Conservation (phyloP, 2,113 vertebrate genomes). For the Chauna torquata region DNA sequence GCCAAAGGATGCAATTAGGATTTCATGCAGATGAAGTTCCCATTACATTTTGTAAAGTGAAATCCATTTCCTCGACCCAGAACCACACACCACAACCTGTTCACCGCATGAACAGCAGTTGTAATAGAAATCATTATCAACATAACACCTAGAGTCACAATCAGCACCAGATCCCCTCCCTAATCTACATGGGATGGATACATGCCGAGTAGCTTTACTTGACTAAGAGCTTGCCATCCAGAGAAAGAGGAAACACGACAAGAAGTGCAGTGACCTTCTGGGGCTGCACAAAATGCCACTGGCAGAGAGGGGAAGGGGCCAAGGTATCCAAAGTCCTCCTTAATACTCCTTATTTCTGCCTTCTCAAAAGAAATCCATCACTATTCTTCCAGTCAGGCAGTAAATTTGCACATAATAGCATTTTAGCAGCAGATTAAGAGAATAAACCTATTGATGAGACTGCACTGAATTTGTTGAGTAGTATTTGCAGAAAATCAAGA, state of each 20-base stretch:
- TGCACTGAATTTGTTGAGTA: not conserved
- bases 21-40: constrained; percentile 3
- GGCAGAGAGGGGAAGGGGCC: not conserved
- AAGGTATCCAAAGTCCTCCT: accelerated
- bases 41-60: not conserved
- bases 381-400: not conserved
- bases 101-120: not conserved
- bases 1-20: constrained; percentile 21
- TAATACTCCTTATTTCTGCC: not conserved
- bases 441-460: constrained; percentile 11
- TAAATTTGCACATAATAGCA: not conserved
- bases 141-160: not conserved
- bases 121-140: not conserved
- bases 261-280: not conserved
- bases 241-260: not conserved
- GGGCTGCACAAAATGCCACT: not conserved
- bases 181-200: not conserved
- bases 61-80: constrained; percentile 1
- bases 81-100: not conserved
- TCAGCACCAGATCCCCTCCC: not conserved
- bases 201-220: not conserved
- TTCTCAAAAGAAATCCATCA: not conserved
- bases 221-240: not conserved
- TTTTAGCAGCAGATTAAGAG: constrained; percentile 10
- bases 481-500: constrained; percentile 7